phyloP scores from a whole-genome alignment of 1,140 invertebrate species.

The Lepidostoma basale region DNA sequence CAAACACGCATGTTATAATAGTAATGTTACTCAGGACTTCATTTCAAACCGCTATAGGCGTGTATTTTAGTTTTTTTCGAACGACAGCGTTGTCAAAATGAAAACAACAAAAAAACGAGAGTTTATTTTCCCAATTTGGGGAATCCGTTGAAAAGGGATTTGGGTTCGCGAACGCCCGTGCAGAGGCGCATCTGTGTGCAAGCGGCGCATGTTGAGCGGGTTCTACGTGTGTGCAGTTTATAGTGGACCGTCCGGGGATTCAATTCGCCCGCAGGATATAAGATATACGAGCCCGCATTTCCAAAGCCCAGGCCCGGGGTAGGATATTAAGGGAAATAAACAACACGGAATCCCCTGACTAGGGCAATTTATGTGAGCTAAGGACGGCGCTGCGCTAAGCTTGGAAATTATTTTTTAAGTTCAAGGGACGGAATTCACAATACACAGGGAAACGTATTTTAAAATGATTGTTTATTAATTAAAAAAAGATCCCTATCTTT shows the following conservation, averaged over 20 bases:
- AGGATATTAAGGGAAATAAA: not conserved
- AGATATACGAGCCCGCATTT: slow-evolving; percentile 24
- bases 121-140: not conserved
- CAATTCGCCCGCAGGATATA: slow-evolving; percentile 41
- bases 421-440: too few relatives aligned
- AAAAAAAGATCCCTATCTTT: too few relatives aligned
- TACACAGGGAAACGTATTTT: too few relatives aligned
- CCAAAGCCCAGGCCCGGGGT: not conserved
- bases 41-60: too few relatives aligned
- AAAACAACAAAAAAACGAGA: too few relatives aligned
- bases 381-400: not conserved
- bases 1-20: too few relatives aligned
- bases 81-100: too few relatives aligned
- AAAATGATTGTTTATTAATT: too few relatives aligned
- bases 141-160: slow-evolving; percentile 20
- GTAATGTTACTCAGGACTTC: too few relatives aligned
- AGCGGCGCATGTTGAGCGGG: not conserved
- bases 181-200: slow-evolving; percentile 3
- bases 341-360: slow-evolving; percentile 1
- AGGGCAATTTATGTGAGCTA: not conserved
- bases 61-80: too few relatives aligned
- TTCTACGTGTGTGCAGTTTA: not conserved
- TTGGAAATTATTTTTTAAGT: not conserved
- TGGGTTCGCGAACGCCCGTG: not conserved
- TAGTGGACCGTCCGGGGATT: slow-evolving; percentile 24